Evolutionary conservation across 2,113 vertebrate species (phyloP).

Genomic region (Platysternon megacephalum): DNA sequence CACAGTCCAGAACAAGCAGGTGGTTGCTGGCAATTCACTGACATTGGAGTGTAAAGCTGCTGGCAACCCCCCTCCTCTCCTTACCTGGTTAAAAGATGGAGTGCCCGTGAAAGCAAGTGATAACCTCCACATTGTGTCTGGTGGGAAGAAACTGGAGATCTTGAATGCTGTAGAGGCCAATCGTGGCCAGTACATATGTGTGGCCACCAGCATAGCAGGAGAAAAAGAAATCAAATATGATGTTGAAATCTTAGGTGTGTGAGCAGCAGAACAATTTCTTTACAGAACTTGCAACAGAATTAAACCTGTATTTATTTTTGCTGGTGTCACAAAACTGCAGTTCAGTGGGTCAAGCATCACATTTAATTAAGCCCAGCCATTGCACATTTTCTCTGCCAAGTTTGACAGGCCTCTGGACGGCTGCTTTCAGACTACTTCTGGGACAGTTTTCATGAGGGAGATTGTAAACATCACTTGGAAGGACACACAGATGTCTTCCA

Average conservation of each 20-base stretch:
- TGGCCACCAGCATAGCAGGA: slow-evolving; percentile 94
- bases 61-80: slow-evolving; percentile 89
- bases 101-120: slow-evolving; percentile 84
- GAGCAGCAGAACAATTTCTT: background rate
- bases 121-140: slow-evolving; percentile 81
- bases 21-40: slow-evolving; percentile 83
- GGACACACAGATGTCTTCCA: background rate
- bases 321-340: background rate
- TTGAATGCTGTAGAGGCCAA: slow-evolving; percentile 75
- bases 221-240: slow-evolving; percentile 92
- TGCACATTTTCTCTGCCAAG: background rate
- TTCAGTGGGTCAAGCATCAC: background rate
- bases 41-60: slow-evolving; percentile 88
- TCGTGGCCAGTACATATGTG: slow-evolving; percentile 88
- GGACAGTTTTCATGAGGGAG: background rate
- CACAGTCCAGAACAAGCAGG: slow-evolving; percentile 81
- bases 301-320: background rate
- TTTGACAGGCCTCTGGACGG: background rate
- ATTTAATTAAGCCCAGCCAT: background rate
- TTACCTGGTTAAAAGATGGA: slow-evolving; percentile 94
- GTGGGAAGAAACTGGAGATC: slow-evolving; percentile 89
- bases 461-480: background rate
- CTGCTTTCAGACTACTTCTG: background rate
- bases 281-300: background rate
- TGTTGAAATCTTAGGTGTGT: slow-evolving; percentile 91